Evolutionary conservation across 2,113 vertebrate genomes (phyloP).

Genomic region (Bombycilla garrulus): DNA sequence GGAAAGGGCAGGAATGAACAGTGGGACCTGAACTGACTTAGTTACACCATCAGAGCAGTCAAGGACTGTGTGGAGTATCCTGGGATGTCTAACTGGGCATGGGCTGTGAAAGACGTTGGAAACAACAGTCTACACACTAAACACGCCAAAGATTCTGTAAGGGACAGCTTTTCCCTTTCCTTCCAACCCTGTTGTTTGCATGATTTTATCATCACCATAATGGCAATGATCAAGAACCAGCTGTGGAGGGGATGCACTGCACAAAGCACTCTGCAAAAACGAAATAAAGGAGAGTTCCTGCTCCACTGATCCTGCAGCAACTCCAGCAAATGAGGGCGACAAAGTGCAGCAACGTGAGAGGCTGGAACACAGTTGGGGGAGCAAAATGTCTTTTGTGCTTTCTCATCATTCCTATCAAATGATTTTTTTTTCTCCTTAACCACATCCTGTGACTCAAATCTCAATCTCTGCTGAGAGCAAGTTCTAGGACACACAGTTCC

Average conservation of each 20-base stretch:
- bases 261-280: background rate
- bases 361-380: background rate
- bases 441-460: constrained; percentile 27
- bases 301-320: background rate
- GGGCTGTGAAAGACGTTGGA: background rate
- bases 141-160: background rate
- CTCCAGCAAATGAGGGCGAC: background rate
- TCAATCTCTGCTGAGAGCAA: background rate
- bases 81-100: background rate
- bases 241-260: background rate
- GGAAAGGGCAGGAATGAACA: background rate
- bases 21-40: background rate
- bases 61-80: background rate
- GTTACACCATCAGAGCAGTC: background rate
- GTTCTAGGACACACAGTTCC: background rate
- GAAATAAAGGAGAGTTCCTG: background rate
- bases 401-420: background rate
- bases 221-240: background rate
- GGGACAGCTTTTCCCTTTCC: background rate
- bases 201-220: background rate
- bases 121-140: background rate
- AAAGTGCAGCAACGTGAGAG: background rate
- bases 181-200: background rate
- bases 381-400: background rate
- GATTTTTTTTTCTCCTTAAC: background rate